Conservation (phyloP, 2,888 invertebrate genomes). For the Craniophora ligustri region DNA sequence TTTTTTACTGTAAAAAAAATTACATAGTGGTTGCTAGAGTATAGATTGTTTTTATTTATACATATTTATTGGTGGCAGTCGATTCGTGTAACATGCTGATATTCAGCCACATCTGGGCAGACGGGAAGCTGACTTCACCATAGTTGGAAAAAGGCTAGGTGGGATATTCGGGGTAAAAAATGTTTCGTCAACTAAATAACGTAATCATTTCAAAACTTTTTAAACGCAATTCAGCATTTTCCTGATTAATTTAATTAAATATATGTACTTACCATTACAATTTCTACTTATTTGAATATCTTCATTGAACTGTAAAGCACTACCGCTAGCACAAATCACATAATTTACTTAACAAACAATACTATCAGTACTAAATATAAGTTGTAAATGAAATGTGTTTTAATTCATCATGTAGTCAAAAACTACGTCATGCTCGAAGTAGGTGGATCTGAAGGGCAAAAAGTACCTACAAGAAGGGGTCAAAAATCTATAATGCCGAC, state of each 20-base stretch:
- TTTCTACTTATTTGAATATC: slow-evolving; percentile 19
- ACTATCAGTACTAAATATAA: slow-evolving; percentile 34
- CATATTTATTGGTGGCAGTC: background rate
- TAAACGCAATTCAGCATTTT: background rate
- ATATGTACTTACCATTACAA: slow-evolving; percentile 38
- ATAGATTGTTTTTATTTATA: no score
- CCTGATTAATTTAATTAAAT: slow-evolving; percentile 18
- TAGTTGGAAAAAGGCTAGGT: no score
- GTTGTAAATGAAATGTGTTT: slow-evolving; percentile 46
- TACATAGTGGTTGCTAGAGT: no score
- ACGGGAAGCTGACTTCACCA: no score
- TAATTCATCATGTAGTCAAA: slow-evolving; percentile 25
- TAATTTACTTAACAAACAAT: slow-evolving; percentile 32
- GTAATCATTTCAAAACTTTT: background rate
- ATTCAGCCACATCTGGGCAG: no score
- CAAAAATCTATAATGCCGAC: slow-evolving; percentile 12
- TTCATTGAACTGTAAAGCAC: slow-evolving; percentile 37
- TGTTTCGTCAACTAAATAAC: background rate
- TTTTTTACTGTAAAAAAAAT: no score
- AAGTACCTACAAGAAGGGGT: slow-evolving; percentile 17
- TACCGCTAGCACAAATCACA: slow-evolving; percentile 41
- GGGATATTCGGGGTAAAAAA: no score
- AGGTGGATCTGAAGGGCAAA: slow-evolving; percentile 31
- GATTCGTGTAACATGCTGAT: background rate
- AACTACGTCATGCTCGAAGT: slow-evolving; percentile 47